Conservation (phyloP, 2,797 vertebrate species). For the Squalus acanthias region DNA sequence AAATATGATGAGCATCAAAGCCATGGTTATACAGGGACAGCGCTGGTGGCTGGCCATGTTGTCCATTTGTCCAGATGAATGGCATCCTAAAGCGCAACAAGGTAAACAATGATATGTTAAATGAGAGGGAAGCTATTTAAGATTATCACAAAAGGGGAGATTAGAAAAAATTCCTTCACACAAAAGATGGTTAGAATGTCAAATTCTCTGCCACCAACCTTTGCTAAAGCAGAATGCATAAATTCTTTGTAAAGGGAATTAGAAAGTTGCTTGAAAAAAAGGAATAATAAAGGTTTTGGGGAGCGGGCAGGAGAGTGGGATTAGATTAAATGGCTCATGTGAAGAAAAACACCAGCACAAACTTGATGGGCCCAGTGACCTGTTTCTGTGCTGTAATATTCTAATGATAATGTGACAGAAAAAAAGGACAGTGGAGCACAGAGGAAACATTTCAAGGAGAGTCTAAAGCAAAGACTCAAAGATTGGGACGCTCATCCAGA, state of each 20-base stretch:
- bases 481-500: neutral
- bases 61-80: too few species aligned
- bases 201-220: neutral
- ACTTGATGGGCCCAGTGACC: neutral
- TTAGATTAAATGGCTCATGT: neutral
- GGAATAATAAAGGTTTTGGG: neutral
- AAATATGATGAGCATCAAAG: too few species aligned
- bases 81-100: neutral
- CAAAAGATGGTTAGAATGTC: neutral
- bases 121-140: neutral
- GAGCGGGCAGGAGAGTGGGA: neutral
- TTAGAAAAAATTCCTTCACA: neutral
- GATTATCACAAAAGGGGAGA: neutral
- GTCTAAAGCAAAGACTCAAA: too few species aligned
- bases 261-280: too few species aligned
- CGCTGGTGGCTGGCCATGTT: too few species aligned
- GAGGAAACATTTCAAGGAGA: neutral
- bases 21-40: too few species aligned
- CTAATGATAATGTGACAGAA: neutral
- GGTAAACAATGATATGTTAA: neutral
- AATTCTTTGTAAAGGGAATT: neutral
- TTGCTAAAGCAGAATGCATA: neutral
- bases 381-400: neutral
- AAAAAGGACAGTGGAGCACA: neutral
- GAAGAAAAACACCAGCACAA: neutral